Evolutionary conservation across 2,888 invertebrate genomes (phyloP).

Genomic region (Zygogramma bicolorata): DNA sequence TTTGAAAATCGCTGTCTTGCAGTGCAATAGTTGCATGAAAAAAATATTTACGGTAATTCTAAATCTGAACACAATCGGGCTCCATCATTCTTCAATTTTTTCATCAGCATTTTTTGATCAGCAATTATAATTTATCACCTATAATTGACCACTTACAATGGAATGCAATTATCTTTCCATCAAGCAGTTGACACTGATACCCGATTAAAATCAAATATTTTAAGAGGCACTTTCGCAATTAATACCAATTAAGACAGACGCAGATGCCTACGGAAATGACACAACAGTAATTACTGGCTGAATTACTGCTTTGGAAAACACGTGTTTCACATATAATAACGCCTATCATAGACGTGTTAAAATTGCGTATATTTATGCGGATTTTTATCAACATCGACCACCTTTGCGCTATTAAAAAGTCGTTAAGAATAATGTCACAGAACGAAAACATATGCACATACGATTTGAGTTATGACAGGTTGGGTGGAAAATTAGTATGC

Average conservation of each 20-base stretch:
- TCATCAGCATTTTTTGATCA: no score
- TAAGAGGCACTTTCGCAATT: constrained; percentile 10
- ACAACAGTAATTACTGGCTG: constrained; percentile 4
- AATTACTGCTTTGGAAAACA: constrained; percentile 11
- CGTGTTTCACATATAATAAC: constrained; percentile 24
- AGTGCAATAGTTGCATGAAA: no score
- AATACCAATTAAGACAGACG: constrained; percentile 6
- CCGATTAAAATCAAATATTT: constrained; percentile 15
- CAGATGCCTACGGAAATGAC: constrained; percentile 13
- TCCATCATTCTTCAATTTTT: no score
- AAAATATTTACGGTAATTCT: no score
- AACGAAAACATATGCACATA: constrained; percentile 4
- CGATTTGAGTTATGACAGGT: background rate
- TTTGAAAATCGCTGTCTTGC: no score
- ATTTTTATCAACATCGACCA: constrained; percentile 14
- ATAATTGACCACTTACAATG: background rate
- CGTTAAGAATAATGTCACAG: constrained; percentile 16
- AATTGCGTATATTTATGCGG: constrained; percentile 14
- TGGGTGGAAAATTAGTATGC: background rate
- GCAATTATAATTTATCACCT: background rate
- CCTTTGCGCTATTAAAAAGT: constrained; percentile 18
- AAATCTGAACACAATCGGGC: no score
- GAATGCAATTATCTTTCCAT: background rate
- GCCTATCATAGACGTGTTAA: constrained; percentile 23
- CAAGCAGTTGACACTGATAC: constrained; percentile 1